phyloP scores from a whole-genome alignment of 1,140 invertebrate genomes.

The Bombyx mori region ASM3026992v2 NC_085128.1:9738501-9739000 shows the following conservation, averaged over 20 bases:
- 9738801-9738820: slow-evolving; percentile 92
- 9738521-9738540: no score
- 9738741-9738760: slow-evolving; percentile 90
- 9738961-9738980: no score
- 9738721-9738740: slow-evolving; percentile 96
- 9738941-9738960: no score
- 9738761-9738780: slow-evolving; percentile 96
- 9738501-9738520: no score
- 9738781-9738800: slow-evolving; percentile 97
- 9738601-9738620: slow-evolving; percentile 99
- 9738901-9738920: background rate
- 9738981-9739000: no score
- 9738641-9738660: slow-evolving; percentile 74
- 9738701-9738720: slow-evolving; percentile 93
- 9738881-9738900: background rate
- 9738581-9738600: slow-evolving; percentile 82
- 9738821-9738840: slow-evolving; percentile 77
- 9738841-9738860: background rate
- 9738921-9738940: background rate
- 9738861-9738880: slow-evolving; percentile 1
- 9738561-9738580: background rate
- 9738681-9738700: slow-evolving; percentile 90
- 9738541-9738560: no score
- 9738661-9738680: slow-evolving; percentile 84
- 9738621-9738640: slow-evolving; percentile 89